phyloP scores from a whole-genome alignment of 2,113 vertebrate genomes.

The Lathamus discolor region DNA sequence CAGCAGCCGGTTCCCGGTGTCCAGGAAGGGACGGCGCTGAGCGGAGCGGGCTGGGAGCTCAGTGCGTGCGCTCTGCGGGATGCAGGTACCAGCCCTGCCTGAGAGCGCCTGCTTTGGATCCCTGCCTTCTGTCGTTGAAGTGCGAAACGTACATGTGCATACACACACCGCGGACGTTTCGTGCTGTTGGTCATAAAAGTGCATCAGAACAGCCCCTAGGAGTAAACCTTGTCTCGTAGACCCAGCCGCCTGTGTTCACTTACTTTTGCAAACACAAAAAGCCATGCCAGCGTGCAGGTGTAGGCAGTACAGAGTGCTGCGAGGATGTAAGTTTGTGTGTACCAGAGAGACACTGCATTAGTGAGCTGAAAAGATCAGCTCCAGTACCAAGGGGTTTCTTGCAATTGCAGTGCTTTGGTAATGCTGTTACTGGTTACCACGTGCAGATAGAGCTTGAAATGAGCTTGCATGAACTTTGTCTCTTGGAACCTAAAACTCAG shows the following conservation, averaged over 20 bases:
- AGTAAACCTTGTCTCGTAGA: neutral
- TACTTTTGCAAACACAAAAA: accelerated
- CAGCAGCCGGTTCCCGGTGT: neutral
- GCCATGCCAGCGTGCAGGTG: accelerated
- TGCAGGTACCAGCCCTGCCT: neutral
- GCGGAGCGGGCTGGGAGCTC: neutral
- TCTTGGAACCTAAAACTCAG: neutral
- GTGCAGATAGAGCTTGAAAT: accelerated
- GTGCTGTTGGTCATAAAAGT: neutral
- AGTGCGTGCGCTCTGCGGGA: neutral
- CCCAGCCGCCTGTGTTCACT: accelerated
- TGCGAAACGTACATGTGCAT: accelerated
- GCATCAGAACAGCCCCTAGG: neutral
- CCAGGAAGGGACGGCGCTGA: neutral
- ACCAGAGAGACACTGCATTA: accelerated
- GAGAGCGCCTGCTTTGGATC: accelerated
- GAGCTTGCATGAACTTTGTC: neutral
- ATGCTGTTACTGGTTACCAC: neutral
- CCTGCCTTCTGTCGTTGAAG: neutral
- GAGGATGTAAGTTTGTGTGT: accelerated
- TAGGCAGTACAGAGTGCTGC: neutral
- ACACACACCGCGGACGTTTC: neutral
- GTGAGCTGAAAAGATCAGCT: accelerated
- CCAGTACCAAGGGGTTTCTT: neutral
- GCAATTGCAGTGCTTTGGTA: neutral